Percentiles rank a stretch among this genome's conserved stretches.
phyloP scores from a whole-genome alignment of 2,113 vertebrate genomes.

The Oostethus manadensis region DNA sequence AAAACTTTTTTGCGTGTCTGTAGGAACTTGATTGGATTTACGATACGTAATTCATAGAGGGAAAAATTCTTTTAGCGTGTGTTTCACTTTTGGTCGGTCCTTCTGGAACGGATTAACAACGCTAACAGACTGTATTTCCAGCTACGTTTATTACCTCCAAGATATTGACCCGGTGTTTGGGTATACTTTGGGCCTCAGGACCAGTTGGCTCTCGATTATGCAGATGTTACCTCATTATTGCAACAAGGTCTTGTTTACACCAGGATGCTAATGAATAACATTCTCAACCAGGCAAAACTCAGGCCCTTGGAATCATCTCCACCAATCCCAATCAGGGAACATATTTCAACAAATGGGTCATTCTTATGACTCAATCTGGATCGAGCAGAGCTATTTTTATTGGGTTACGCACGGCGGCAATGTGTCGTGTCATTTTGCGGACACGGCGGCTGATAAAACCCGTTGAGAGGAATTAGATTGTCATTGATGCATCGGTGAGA shows the following conservation, averaged over 20 bases:
- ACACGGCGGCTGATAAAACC: slow-evolving; percentile 70
- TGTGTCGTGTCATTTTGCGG: slow-evolving; percentile 78
- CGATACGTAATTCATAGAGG: too few species aligned
- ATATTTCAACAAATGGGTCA: slow-evolving; percentile 62
- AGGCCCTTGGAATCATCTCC: slow-evolving; percentile 27
- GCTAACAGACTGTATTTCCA: too few species aligned
- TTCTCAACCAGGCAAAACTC: slow-evolving; percentile 48
- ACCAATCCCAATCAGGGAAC: slow-evolving; percentile 57
- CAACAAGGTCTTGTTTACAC: slow-evolving; percentile 40
- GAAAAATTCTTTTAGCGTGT: too few species aligned
- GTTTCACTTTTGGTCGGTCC: too few species aligned
- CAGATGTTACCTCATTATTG: slow-evolving; percentile 64
- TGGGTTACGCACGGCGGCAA: slow-evolving; percentile 69
- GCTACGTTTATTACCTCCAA: slow-evolving; percentile 32
- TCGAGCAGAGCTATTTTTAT: slow-evolving; percentile 69
- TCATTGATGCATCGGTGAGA: slow-evolving; percentile 73
- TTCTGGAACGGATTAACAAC: too few species aligned
- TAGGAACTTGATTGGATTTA: too few species aligned
- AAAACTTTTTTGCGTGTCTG: too few species aligned
- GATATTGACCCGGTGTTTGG: slow-evolving; percentile 50
- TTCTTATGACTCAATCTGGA: slow-evolving; percentile 73
- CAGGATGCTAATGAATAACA: slow-evolving; percentile 47
- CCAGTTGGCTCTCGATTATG: slow-evolving; percentile 50
- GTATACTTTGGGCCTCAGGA: slow-evolving; percentile 43
- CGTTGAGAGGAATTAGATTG: slow-evolving; percentile 76